Evolutionary conservation across 2,797 vertebrate species (phyloP).

Genomic region (Chromobotia macracanthus): DNA sequence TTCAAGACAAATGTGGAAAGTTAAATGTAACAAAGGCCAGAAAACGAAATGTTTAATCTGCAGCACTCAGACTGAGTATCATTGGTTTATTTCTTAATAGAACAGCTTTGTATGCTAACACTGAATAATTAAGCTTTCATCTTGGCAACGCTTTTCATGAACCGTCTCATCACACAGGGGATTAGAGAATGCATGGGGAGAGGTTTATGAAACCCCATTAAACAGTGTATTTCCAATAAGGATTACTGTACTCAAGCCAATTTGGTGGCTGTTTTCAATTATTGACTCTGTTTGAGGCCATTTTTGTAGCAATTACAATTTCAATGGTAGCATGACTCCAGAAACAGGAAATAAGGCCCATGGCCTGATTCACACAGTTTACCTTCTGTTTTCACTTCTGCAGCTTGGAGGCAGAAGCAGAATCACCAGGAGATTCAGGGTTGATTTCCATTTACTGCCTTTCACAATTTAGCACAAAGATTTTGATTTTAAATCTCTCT

Average conservation of each 20-base stretch:
- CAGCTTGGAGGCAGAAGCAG: slow-evolving; percentile 3
- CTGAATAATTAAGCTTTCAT: slow-evolving; percentile 40
- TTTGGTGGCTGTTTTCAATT: slow-evolving; percentile 36
- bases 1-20: background rate
- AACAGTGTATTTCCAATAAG: slow-evolving; percentile 45
- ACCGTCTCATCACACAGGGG: slow-evolving; percentile 45
- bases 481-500: background rate
- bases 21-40: background rate
- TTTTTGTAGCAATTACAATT: slow-evolving; percentile 31
- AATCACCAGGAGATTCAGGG: background rate
- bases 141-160: slow-evolving; percentile 26
- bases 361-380: slow-evolving; percentile 26
- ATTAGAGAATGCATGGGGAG: slow-evolving; percentile 52
- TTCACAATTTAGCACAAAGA: background rate
- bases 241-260: slow-evolving; percentile 48
- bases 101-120: slow-evolving; percentile 38
- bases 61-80: slow-evolving; percentile 4
- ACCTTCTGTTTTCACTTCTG: slow-evolving; percentile 28
- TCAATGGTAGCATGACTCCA: slow-evolving; percentile 46
- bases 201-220: slow-evolving; percentile 54
- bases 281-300: slow-evolving; percentile 46
- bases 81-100: slow-evolving; percentile 2
- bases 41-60: background rate
- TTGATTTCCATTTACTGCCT: background rate
- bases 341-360: slow-evolving; percentile 39